Base-by-base conservation (phyloP, 2,797 vertebrate genomes). In the Gorsachius magnificus region DNA sequence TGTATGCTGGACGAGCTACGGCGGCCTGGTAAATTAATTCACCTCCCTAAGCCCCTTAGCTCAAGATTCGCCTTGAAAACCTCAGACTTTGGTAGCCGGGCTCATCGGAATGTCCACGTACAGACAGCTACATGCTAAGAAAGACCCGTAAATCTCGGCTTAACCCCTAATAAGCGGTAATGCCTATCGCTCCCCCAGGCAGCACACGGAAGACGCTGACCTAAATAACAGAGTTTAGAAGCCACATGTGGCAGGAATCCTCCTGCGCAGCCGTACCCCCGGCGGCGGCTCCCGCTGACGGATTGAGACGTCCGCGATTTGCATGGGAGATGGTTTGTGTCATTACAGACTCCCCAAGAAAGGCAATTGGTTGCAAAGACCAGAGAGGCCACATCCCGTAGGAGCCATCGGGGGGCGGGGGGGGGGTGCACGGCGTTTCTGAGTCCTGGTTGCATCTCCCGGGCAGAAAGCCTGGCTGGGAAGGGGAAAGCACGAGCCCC, bases 11-110 rank as follows among this genome's bases (percentile, higher is more conserved):
- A 70, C 17, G 33, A 94, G 87, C 75, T 25, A 18, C n/a, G 5
- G 51, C 93, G 41, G 71, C 92, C 84, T 63, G 60, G 60, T 26
- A 61, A 95, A 93, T 95, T 89, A 95, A 96, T 96, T 94, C 90
- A 31, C 84, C 51, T 56, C 54, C 74, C 57, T 91, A 90, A 97
- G 69, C 83, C 85, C 85, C 58, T 93, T 86, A 87, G 72, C 87
- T 91, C 4, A 20, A 56, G 94, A 89, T 80, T 93, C 93, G 75
- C 70, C 93, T 48, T 22, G 46, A 81, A 96, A 89, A 92, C 46
- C 88, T 68, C 81, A 22, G 90, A 29, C 66, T 92, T 38, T 12
- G 83, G 77, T 58, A 26, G 48, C 1, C 2, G 51, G 78, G 80
- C 53, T 75, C 3, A 6, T 16, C 28, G 1, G 16, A 54, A 25